Evolutionary conservation across 2,797 vertebrate genomes (phyloP), one percentile per base, ranked within the genome.

Genomic region (Cryptoprocta ferox): DNA sequence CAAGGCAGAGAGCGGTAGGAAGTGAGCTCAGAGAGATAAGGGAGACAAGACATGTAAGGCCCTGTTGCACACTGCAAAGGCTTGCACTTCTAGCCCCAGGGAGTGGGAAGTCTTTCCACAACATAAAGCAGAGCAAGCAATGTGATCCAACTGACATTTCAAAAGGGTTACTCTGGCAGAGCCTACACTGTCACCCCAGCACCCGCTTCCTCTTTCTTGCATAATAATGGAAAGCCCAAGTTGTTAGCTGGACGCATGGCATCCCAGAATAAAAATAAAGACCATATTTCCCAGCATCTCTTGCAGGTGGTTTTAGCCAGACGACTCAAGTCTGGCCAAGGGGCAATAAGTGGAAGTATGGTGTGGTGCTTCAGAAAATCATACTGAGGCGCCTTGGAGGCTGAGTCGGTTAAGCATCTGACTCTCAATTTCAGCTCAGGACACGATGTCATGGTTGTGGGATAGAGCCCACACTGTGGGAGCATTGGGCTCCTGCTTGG

Each of bases 211-310:
- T 85, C 56, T 42, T 90, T 75, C 61, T 89, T 88, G 16, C 26
- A 18, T 50, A n/a, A 24, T 28, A 50, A 76, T 19, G 37, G 45
- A 76, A 87, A 92, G 19, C 26, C n/a, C 79, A 45, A 24, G 37
- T 21, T 61, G 93, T 93, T 16, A 76, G 45, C 65, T 80, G 7
- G 24, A 39, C 7, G 2, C 24, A 10, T 3, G 87, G 8, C 26
- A 48, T 80, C 63, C n/a, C 59, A 42, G 59, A 91, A 73, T 88
- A 42, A 87, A 86, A 91, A 71, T 81, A 53, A 81, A 89, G 63
- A 48, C 21, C 32, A 0, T 14, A n/a, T 59, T 35, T 61, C 35
- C 35, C 68, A 78, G 42, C 11, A 28, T 83, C 9, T 50, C 35
- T 4, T 78, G 13, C 32, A 24, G 45, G 45, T 56, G n/a, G 37